Evolutionary conservation across 1,140 invertebrate genomes (phyloP).

Genomic region (Leptinotarsa lineolata): DNA sequence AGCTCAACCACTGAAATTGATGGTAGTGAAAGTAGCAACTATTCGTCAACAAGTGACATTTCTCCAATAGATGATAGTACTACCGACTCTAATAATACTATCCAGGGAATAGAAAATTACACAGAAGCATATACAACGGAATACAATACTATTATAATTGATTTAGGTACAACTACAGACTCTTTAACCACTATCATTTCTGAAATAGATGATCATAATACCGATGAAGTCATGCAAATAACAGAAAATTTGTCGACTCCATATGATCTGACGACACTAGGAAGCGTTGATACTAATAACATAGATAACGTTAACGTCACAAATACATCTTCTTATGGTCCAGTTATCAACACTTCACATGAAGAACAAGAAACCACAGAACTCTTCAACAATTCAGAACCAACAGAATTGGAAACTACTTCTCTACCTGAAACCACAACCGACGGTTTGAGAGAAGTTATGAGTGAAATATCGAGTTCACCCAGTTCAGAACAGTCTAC

Average conservation of each 20-base stretch:
- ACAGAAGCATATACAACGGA: not conserved
- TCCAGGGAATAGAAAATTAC: not conserved
- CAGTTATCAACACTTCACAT: not conserved
- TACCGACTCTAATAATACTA: not conserved
- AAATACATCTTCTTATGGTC: too few relatives aligned
- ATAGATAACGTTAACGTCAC: not conserved
- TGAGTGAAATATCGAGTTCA: not conserved
- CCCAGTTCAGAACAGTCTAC: slow-evolving; percentile 32
- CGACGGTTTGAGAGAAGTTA: not conserved
- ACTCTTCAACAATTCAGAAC: not conserved
- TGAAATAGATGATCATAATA: too few relatives aligned
- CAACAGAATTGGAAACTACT: slow-evolving; percentile 3
- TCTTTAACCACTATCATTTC: too few relatives aligned
- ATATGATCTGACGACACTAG: not conserved
- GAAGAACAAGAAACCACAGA: not conserved
- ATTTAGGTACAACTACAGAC: not conserved
- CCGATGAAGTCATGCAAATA: too few relatives aligned
- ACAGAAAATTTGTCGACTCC: not conserved
- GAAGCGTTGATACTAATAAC: not conserved
- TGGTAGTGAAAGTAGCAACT: too few relatives aligned
- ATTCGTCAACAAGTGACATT: too few relatives aligned
- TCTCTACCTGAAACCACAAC: slow-evolving; percentile 24
- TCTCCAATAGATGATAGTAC: too few relatives aligned
- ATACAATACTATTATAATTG: not conserved
- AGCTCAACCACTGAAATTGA: too few relatives aligned